Evolutionary conservation across 2,888 invertebrate genomes (phyloP), one percentile per base, ranked within the genome.

Genomic region (Cerceris ruficornis): DNA sequence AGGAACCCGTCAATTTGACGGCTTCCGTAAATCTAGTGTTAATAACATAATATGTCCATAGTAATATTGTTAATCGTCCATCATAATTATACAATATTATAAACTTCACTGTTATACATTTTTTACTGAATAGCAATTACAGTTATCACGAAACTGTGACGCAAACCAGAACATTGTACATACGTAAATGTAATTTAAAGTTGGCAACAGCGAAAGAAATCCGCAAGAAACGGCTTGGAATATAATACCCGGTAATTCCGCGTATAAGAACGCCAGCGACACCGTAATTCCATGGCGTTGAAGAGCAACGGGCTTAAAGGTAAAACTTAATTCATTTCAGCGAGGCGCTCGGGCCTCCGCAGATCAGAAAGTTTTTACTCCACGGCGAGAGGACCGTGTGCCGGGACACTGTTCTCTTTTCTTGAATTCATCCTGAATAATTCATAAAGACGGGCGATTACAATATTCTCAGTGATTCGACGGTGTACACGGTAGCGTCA

Each of bases 391-490:
- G 65, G 15, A 52, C n/a, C 14, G n/a, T 13, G 2, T 7, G 55
- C 55, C 49, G 43, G 39, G 41, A 9, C 49, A n/a, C 14, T 41
- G 4, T 55, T 75, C 62, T 43, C n/a, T 15, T 52, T 62, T 43
- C 55, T 59, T 43, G 62, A 69, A 76, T 73, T 80, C 64, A 49
- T 41, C 7, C 49, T 82, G 80, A 77, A 82, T 81, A 77, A 80
- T 82, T 80, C 81, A 80, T 81, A 61, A 58, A 66, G 43, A 6
- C 59, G 13, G 66, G 62, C 75, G 77, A 82, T 80, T 77, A 77
- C 75, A 69, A 80, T 81, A 71, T 77, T 69, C 68, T 43, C 58
- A 14, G 42, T 49, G 14, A 15, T 50, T 28, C 54, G 7, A 39
- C 39, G 42, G 15, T 59, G 58, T 42, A 59, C n/a, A 39, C 41